phyloP scores from a whole-genome alignment of 1,140 invertebrate genomes.

The Theocolax elegans region DNA sequence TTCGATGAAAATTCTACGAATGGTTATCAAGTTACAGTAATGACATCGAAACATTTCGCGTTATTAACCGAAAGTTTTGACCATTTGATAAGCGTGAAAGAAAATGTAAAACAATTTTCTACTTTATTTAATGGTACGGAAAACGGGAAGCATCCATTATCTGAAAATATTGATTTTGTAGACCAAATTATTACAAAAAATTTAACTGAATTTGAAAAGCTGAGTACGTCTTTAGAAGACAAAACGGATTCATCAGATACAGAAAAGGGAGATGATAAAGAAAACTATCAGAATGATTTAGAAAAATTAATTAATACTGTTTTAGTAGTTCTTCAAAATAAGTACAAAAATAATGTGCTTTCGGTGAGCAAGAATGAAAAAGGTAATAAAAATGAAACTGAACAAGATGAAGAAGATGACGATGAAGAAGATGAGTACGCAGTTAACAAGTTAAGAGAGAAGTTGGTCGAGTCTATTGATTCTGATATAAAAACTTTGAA shows the following conservation, averaged over 20 bases:
- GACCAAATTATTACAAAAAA: constrained; percentile 42
- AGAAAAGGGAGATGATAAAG: constrained; percentile 44
- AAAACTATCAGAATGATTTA: constrained; percentile 60
- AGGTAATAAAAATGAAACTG: constrained; percentile 53
- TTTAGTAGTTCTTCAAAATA: constrained; percentile 75
- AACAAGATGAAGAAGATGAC: constrained; percentile 62
- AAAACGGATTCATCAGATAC: constrained; percentile 13
- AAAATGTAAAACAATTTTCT: constrained; percentile 54
- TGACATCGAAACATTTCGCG: constrained; percentile 59
- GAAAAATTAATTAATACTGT: constrained; percentile 72
- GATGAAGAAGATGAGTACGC: constrained; percentile 60
- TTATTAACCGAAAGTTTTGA: constrained; percentile 53
- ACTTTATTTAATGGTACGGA: constrained; percentile 59
- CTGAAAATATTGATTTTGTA: constrained; percentile 51
- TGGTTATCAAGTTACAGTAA: constrained; percentile 52
- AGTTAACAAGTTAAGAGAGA: constrained; percentile 67
- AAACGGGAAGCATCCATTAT: constrained; percentile 56
- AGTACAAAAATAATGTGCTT: constrained; percentile 74
- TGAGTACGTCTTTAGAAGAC: constrained; percentile 33
- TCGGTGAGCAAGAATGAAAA: constrained; percentile 45
- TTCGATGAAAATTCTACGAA: constrained; percentile 51
- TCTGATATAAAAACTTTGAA: constrained; percentile 71
- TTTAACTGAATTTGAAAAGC: constrained; percentile 42
- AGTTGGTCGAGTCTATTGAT: constrained; percentile 73
- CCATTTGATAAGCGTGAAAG: constrained; percentile 56